Evolutionary conservation across 2,113 vertebrate species (phyloP).

Genomic region (Cervus canadensis): DNA sequence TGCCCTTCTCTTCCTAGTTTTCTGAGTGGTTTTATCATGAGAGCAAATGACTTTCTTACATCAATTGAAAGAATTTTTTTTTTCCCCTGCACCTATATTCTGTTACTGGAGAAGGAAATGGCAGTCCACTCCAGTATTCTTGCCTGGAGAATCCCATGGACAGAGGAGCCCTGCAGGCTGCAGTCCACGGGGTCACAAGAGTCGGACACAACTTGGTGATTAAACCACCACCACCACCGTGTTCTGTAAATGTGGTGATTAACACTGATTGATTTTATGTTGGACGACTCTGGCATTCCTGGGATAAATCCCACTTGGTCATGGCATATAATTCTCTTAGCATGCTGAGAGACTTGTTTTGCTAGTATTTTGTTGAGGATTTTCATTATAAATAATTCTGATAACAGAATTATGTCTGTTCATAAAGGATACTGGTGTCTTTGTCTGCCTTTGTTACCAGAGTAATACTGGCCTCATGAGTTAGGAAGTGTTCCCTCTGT

Average conservation of each 20-base stretch:
- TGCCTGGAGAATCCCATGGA: background rate
- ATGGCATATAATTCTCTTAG: background rate
- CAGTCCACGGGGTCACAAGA: background rate
- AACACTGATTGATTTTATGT: background rate
- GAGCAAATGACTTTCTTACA: background rate
- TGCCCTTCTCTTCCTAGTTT: background rate
- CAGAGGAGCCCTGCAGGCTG: background rate
- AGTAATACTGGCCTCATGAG: background rate
- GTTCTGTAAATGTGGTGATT: background rate
- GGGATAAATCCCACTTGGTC: background rate
- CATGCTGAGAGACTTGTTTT: background rate
- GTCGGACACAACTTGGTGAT: background rate
- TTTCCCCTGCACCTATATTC: background rate
- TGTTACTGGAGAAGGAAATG: background rate
- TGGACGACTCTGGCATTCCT: background rate
- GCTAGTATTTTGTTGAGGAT: background rate
- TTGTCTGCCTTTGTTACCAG: background rate
- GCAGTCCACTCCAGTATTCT: background rate
- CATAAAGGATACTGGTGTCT: background rate
- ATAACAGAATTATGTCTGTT: background rate
- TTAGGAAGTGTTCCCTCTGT: background rate
- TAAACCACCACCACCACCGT: background rate
- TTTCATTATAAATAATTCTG: background rate
- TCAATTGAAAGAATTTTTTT: background rate
- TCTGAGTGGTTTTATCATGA: background rate